Conservation (phyloP, 2,797 vertebrate genomes). For the Knipowitschia caucasica region DNA sequence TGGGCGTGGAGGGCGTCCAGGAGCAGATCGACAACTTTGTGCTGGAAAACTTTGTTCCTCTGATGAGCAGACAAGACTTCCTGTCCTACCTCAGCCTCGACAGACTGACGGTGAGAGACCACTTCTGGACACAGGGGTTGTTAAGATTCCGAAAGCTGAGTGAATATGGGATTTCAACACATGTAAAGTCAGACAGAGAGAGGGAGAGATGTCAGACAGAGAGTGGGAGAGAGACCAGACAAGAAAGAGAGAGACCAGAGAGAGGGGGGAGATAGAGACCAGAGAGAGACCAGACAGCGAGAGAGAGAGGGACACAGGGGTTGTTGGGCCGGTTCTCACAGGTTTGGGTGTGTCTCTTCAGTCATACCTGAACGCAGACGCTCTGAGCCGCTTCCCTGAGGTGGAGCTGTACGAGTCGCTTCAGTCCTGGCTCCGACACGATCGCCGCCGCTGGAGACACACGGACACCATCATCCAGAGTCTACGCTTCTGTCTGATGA, state of each 20-base stretch:
- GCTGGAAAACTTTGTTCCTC: slow-evolving; percentile 96
- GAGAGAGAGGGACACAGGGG: no score
- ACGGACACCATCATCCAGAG: slow-evolving; percentile 97
- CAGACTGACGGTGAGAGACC: slow-evolving; percentile 81
- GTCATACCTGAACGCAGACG: slow-evolving; percentile 92
- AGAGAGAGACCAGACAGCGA: no score
- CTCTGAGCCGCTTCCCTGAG: slow-evolving; percentile 94
- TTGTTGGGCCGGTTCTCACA: no score
- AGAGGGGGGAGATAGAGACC: no score
- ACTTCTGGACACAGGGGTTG: neutral
- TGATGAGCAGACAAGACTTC: slow-evolving; percentile 96
- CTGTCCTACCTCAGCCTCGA: slow-evolving; percentile 97
- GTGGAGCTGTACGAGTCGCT: slow-evolving; percentile 97
- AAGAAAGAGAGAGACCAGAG: no score
- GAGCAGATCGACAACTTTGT: slow-evolving; percentile 95
- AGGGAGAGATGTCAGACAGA: no score
- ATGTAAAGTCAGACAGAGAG: no score
- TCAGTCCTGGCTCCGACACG: slow-evolving; percentile 95
- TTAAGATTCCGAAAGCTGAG: no score
- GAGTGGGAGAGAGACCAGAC: no score
- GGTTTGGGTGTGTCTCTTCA: no score
- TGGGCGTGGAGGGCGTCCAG: slow-evolving; percentile 96
- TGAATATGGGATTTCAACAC: no score
- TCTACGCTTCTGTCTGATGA: slow-evolving; percentile 99
- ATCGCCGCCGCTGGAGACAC: slow-evolving; percentile 97